Conservation (phyloP, 30 jellyfish, hydroid and myxozoan species). For the Pseudorhiza aurosa region DNA sequence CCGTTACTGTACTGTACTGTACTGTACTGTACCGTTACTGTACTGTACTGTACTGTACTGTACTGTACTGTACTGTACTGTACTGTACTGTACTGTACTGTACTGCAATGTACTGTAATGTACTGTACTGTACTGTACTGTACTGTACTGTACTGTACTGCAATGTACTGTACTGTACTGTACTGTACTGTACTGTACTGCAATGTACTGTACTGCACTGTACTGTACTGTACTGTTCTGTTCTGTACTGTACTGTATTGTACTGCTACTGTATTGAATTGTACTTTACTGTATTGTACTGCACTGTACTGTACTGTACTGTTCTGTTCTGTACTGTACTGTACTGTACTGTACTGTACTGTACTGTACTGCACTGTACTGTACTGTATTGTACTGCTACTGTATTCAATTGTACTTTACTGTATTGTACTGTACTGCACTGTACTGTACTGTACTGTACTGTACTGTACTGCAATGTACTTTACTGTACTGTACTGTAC, state of each 20-base stretch:
- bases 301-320: constrained; percentile 15
- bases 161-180: constrained; percentile 5
- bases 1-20: background rate
- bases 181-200: constrained; percentile 28
- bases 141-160: no score
- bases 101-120: no score
- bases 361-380: constrained; percentile 21
- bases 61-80: no score
- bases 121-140: no score
- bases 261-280: no score
- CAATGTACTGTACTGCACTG: no score
- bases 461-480: constrained; percentile 10
- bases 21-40: constrained; percentile 19
- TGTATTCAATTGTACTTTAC: no score
- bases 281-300: no score
- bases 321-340: constrained; percentile 2
- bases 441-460: constrained; percentile 20
- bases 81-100: constrained; percentile 2
- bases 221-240: background rate
- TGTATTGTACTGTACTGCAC: constrained; percentile 27
- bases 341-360: constrained; percentile 28
- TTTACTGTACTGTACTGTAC: constrained; percentile 3
- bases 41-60: constrained; percentile 28
- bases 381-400: no score
- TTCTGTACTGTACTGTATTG: constrained; percentile 20